Percentiles rank a stretch among this genome's conserved stretches.
Conservation (phyloP, 2,888 invertebrate genomes). For the Flexamia atlantica region DNA sequence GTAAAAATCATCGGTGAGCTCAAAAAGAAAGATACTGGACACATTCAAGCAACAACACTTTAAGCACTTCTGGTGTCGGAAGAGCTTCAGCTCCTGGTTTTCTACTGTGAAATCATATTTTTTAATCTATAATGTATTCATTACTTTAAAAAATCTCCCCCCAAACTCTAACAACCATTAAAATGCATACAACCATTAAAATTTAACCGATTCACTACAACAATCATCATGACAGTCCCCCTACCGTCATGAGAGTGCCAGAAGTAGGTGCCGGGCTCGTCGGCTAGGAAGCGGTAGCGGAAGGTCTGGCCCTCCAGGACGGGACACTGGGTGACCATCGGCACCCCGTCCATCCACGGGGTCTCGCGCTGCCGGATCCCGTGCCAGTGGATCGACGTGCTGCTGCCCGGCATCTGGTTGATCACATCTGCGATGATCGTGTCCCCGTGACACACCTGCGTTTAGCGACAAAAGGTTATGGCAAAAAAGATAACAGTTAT, state of each 20-base stretch:
- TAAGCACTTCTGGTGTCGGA: too few species aligned
- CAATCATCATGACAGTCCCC: constrained; percentile 57
- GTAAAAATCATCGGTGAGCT: too few species aligned
- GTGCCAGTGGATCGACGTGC: constrained; percentile 87
- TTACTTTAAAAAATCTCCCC: too few species aligned
- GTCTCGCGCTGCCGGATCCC: constrained; percentile 81
- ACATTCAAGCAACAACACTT: too few species aligned
- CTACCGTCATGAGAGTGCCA: constrained; percentile 84
- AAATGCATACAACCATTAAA: too few species aligned
- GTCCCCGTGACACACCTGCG: constrained; percentile 75
- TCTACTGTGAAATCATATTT: too few species aligned
- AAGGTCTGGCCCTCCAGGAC: constrained; percentile 83
- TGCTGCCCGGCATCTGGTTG: constrained; percentile 83
- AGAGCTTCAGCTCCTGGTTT: too few species aligned
- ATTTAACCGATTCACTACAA: not conserved
- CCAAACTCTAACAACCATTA: too few species aligned
- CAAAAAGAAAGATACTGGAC: too few species aligned
- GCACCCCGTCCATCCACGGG: constrained; percentile 87
- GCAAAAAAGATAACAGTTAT: too few species aligned
- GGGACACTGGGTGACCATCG: constrained; percentile 88
- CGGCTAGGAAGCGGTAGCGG: constrained; percentile 84
- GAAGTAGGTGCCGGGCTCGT: constrained; percentile 83
- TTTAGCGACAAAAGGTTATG: too few species aligned
- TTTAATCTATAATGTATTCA: too few species aligned
- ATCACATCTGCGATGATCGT: constrained; percentile 85